Conservation (phyloP, 2,888 invertebrate genomes). For the Alcis repandata region DNA sequence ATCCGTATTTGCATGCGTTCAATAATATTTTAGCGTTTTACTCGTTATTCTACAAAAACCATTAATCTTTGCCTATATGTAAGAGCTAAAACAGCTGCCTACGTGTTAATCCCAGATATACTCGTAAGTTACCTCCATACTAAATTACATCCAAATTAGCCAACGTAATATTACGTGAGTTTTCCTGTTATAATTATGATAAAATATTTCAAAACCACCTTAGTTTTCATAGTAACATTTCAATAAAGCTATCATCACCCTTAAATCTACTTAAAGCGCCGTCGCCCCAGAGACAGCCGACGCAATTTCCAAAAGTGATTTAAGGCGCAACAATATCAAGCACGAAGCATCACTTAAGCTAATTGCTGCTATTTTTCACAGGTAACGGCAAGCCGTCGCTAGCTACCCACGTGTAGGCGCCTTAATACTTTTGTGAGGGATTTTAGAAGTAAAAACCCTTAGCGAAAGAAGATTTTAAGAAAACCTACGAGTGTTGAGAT, state of each 20-base stretch:
- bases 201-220: too few relatives aligned
- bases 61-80: too few relatives aligned
- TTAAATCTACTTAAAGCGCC: not conserved
- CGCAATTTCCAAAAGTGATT: slow-evolving; percentile 31
- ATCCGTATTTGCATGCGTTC: too few relatives aligned
- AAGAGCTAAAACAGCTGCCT: too few relatives aligned
- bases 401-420: slow-evolving; percentile 74
- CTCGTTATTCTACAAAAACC: too few relatives aligned
- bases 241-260: not conserved
- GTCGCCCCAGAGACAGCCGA: slow-evolving; percentile 5
- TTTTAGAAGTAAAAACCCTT: not conserved
- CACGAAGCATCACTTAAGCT: slow-evolving; percentile 26
- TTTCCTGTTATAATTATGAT: too few relatives aligned
- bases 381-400: slow-evolving; percentile 76
- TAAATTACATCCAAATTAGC: too few relatives aligned
- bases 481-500: not conserved
- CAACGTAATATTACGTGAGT: too few relatives aligned
- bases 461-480: not conserved
- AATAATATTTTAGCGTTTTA: too few relatives aligned
- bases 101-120: too few relatives aligned
- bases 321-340: slow-evolving; percentile 27
- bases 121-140: too few relatives aligned
- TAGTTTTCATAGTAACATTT: not conserved
- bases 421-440: not conserved
- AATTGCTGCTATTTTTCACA: slow-evolving; percentile 64